Base-by-base conservation (phyloP, 1,140 invertebrate genomes). In the Physella acuta region DNA sequence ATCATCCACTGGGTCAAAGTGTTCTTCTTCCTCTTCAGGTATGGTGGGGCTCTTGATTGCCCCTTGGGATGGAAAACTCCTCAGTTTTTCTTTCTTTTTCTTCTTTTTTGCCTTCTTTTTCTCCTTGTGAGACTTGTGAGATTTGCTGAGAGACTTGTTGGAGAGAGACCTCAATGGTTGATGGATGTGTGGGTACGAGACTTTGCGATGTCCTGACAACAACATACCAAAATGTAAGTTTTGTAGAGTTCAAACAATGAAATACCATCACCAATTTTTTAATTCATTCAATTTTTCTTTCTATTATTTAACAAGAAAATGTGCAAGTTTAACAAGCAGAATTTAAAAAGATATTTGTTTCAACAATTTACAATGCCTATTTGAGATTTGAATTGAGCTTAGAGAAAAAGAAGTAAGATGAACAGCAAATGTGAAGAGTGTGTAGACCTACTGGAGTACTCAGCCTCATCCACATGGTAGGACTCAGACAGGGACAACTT, bases 51-150 rank as follows among this genome's bases (percentile, higher is more conserved):
- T 78, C 56, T 80, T 68, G 17, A 76, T 44, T 8, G 80, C 81
- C 1, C 73, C 73, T 58, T 73, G 76, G 0, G 80, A 81, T 1
- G 81, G 81, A 52, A 76, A 81, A 64, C 76, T 79, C 30, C 75
- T 74, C 3, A 73, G 53, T 28, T 77, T 76, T 65, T 78, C 76
- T 66, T 72, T 74, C 36, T 74, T 78, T 67, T 88, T 84, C 64
- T 88, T 89, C 3, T 78, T 78, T 68, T 78, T 75, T 24, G 75
- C 76, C 62, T 76, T 77, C 52, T 75, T 75, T 69, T 76, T 77
- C 49, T 53, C 1, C 31, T 36, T 51, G 65, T 60, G 55, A 70
- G 49, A 28, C 64, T 73, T 58, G 20, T 4, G 33, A 28, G 56
- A 36, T 24, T 63, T 55, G 70, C 78, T 80, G 30, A 76, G 66